A percentile compares a stretch with the other conserved stretches of the same genome.
Evolutionary conservation across 2,797 vertebrate genomes (phyloP).

Genomic region (Gymnocypris eckloni): DNA sequence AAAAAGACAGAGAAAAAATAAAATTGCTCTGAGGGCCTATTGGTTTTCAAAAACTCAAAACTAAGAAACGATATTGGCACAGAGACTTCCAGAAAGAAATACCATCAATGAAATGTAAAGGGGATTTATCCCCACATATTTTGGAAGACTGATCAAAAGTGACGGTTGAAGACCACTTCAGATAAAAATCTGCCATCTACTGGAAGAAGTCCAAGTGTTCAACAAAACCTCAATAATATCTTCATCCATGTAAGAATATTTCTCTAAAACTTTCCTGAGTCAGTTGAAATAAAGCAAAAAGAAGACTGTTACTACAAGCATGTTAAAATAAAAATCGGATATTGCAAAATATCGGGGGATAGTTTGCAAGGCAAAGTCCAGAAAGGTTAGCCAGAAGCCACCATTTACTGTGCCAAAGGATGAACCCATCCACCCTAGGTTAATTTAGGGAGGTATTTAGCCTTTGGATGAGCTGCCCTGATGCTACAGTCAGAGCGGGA

Average conservation of each 20-base stretch:
- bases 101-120: constrained; percentile 52
- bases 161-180: constrained; percentile 19
- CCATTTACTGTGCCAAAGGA: no score
- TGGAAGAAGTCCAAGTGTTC: constrained; percentile 5
- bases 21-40: constrained; percentile 45
- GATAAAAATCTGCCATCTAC: constrained; percentile 31
- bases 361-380: no score
- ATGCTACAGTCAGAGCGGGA: constrained; percentile 1
- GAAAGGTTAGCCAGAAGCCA: no score
- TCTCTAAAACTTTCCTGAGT: constrained; percentile 4
- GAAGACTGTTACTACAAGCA: no score
- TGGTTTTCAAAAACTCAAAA: constrained; percentile 46
- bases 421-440: not conserved
- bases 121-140: constrained; percentile 43
- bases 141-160: constrained; percentile 55
- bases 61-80: constrained; percentile 43
- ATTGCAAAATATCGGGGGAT: no score
- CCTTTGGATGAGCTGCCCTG: constrained; percentile 42
- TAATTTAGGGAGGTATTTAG: constrained; percentile 20
- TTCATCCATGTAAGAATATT: not conserved
- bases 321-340: no score
- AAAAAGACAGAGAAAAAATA: constrained; percentile 48
- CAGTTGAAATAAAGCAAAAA: not conserved
- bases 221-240: constrained; percentile 2
- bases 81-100: constrained; percentile 44